phyloP scores from a whole-genome alignment of 2,888 invertebrate genomes.

The Abrostola triplasia region DNA sequence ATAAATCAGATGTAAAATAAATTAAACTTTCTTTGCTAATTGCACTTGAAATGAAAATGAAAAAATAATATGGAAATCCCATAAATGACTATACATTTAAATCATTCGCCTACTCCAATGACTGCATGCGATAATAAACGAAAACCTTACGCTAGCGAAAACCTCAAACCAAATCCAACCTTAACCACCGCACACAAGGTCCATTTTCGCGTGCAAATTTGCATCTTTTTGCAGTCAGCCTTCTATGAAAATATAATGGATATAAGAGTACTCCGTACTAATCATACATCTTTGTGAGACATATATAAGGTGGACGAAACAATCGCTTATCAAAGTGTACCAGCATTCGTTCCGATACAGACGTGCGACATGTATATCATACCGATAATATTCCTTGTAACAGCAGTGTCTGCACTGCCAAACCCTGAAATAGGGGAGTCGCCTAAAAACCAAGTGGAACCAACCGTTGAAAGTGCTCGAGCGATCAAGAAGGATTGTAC shows the following conservation, averaged over 20 bases:
- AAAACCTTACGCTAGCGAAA: slow-evolving; percentile 55
- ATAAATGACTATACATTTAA: slow-evolving; percentile 66
- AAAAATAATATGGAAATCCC: slow-evolving; percentile 59
- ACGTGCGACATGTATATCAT: slow-evolving; percentile 76
- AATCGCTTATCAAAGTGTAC: slow-evolving; percentile 81
- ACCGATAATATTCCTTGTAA: slow-evolving; percentile 62
- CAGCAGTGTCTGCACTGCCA: slow-evolving; percentile 70
- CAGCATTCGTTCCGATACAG: slow-evolving; percentile 71
- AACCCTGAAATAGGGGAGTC: slow-evolving; percentile 70
- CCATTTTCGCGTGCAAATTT: slow-evolving; percentile 41
- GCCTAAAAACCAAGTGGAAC: slow-evolving; percentile 62
- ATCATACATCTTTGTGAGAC: slow-evolving; percentile 81
- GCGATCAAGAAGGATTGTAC: slow-evolving; percentile 78
- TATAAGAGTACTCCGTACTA: slow-evolving; percentile 74
- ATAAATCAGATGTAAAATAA: neutral
- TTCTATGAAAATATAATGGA: slow-evolving; percentile 87
- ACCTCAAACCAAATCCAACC: slow-evolving; percentile 54
- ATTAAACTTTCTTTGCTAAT: slow-evolving; percentile 1
- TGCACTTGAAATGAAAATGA: neutral
- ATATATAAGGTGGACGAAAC: slow-evolving; percentile 83
- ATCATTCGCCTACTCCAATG: slow-evolving; percentile 72
- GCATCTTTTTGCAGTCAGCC: slow-evolving; percentile 80
- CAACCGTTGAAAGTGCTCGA: slow-evolving; percentile 66
- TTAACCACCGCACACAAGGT: slow-evolving; percentile 40
- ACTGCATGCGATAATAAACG: slow-evolving; percentile 79